Evolutionary conservation across 1,140 invertebrate species (phyloP), one percentile per base, ranked within the genome.

Genomic region (Drosophila littoralis): DNA sequence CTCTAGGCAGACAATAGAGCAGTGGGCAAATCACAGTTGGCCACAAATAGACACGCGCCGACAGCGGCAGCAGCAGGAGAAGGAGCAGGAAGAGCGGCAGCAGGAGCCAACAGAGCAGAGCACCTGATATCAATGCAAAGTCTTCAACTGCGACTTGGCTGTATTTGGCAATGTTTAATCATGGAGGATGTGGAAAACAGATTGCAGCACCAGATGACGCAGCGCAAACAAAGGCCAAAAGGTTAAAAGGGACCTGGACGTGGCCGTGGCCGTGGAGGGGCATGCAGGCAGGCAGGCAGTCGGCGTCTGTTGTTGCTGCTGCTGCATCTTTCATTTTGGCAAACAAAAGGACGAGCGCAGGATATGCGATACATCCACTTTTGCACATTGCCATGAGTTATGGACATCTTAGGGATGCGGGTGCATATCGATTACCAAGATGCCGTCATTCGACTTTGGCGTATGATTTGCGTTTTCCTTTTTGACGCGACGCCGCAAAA

Each of bases 361-460:
- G 86, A 91, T 90, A 90, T 90, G 86, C 88, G 85, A 90, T 90
- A 90, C 82, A 82, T 81, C 50, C 77, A 86, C 81, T 90, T 90
- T 91, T 90, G 86, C 86, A 90, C 86, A 90, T 91, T 79, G 82
- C 86, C 78, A 73, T 89, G 84, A 89, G 75, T 85, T 89, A 89
- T 89, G 85, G 71, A 35, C 66, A 55, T 68, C 75, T 70, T 71
- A 64, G 63, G 59, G 71, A 88, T 89, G 84, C 84, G 84, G 80
- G 84, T 54, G 77, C 84, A 90, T 89, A 89, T 89, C 84, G 84
- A 89, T 89, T 89, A 68, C 84, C 10, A 48, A 52, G 61, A 67
- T 66, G 36, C 32, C 43, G n/a, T 68, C 38, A 40, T 32, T 65
- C 64, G 63, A 52, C 70, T 66, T 64, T 45, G 64, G 38, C 13